These are phyloP conservation scores for Archaeoteleia sp. DNA, from an alignment of 2,888 invertebrate genomes.

Conservation along the genomic window DNA sequence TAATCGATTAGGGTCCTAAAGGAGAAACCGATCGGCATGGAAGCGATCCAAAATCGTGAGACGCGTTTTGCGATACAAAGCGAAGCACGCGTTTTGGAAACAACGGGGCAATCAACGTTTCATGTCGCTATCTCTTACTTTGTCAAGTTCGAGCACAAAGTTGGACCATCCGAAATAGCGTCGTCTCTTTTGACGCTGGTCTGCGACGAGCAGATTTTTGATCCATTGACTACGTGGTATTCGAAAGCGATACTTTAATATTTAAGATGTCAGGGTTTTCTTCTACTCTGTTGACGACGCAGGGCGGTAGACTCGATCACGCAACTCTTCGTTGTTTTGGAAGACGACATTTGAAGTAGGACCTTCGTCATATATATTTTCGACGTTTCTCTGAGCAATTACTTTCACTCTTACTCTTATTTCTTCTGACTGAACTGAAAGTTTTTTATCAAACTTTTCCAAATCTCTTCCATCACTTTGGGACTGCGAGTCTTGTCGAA, in stretches of 20 bases:
- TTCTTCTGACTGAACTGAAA: too few species aligned
- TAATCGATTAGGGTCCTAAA: conserved; percentile 49
- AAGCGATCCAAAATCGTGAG: conserved; percentile 66
- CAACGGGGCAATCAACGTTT: conserved; percentile 12
- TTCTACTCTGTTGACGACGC: conserved; percentile 4
- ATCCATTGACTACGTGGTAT: conserved; percentile 71
- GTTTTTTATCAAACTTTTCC: too few species aligned
- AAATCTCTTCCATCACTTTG: too few species aligned
- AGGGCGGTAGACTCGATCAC: conserved; percentile 6
- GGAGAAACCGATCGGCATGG: conserved; percentile 68
- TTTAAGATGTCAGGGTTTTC: conserved; percentile 57
- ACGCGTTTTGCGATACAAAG: conserved; percentile 66
- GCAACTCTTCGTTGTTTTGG: too few species aligned
- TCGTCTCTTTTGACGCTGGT: conserved; percentile 62
- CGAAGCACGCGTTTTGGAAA: conserved; percentile 33
- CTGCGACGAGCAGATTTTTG: conserved; percentile 11
- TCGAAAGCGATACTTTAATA: conserved; percentile 72
- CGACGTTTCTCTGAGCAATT: too few species aligned
- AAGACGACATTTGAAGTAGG: too few species aligned
- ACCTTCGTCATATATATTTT: too few species aligned
- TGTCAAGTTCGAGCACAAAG: conserved; percentile 18
- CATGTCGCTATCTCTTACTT: conserved; percentile 16
- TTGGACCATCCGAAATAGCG: conserved; percentile 9
- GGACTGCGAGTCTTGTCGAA: too few species aligned
- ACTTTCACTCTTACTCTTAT: too few species aligned